These are phyloP conservation scores for Trachelus tabidus DNA, from an alignment of 2,888 invertebrate species.

Conservation along the genomic window DNA sequence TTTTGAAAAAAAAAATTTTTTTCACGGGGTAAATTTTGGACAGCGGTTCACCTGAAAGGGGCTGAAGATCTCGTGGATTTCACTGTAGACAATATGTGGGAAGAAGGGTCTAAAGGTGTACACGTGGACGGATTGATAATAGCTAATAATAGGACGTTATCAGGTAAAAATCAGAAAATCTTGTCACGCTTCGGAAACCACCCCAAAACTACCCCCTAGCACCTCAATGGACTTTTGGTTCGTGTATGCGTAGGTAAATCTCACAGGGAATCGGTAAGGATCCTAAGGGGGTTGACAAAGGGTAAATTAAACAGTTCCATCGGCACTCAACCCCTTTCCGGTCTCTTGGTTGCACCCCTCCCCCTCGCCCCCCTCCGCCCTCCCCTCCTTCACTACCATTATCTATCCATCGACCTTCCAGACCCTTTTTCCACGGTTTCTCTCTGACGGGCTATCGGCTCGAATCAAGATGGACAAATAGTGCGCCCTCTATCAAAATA, in stretches of 20 bases:
- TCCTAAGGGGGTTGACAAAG: slow-evolving; percentile 31
- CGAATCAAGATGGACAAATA: slow-evolving; percentile 40
- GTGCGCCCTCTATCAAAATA: slow-evolving; percentile 40
- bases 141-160: not conserved
- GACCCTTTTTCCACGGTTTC: slow-evolving; percentile 11
- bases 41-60: not conserved
- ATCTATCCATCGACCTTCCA: slow-evolving; percentile 38
- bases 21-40: not conserved
- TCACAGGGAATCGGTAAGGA: not conserved
- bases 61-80: not conserved
- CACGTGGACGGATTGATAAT: not conserved
- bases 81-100: not conserved
- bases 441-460: slow-evolving; percentile 21
- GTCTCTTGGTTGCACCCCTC: slow-evolving; percentile 22
- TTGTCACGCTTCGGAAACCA: not conserved
- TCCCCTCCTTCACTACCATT: slow-evolving; percentile 28
- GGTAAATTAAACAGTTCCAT: slow-evolving; percentile 48
- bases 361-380: not conserved
- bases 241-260: not conserved
- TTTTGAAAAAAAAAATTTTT: not conserved
- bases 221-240: not conserved
- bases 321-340: slow-evolving; percentile 35
- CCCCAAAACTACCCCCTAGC: not conserved
- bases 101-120: not conserved
- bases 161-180: not conserved